phyloP scores from a whole-genome alignment of 64 coral and sea anemone genomes.

The Anthopleura sola region DNA sequence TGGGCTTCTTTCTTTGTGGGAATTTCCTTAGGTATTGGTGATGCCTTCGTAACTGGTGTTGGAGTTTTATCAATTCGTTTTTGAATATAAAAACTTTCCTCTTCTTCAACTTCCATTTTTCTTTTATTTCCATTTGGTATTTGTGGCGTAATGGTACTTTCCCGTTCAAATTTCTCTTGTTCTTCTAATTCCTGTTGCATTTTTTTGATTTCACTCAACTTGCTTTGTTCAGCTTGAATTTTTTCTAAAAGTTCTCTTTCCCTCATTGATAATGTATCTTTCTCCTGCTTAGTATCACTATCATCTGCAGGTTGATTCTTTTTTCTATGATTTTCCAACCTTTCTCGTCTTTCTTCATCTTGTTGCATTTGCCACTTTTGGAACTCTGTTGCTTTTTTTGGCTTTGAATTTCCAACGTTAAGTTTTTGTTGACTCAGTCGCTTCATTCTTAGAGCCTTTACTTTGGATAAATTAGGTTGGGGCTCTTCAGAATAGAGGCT shows the following conservation, averaged over 20 bases:
- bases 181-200: slow-evolving; percentile 71
- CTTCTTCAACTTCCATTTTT: slow-evolving; percentile 44
- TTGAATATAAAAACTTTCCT: neutral
- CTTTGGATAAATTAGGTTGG: slow-evolving; percentile 62
- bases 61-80: slow-evolving; percentile 6
- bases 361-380: slow-evolving; percentile 86
- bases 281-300: neutral
- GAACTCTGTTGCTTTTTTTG: slow-evolving; percentile 76
- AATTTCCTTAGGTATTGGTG: neutral
- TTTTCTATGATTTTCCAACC: slow-evolving; percentile 52
- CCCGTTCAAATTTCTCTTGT: slow-evolving; percentile 46
- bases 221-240: slow-evolving; percentile 73
- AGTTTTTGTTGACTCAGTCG: slow-evolving; percentile 59
- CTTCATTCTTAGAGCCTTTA: slow-evolving; percentile 64
- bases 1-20: neutral
- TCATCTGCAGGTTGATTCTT: slow-evolving; percentile 17
- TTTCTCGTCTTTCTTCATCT: slow-evolving; percentile 49
- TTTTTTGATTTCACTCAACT: slow-evolving; percentile 58
- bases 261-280: slow-evolving; percentile 40
- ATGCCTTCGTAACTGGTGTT: neutral
- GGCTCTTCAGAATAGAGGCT: slow-evolving; percentile 5
- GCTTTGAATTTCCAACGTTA: neutral
- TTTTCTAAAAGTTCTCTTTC: slow-evolving; percentile 73
- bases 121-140: neutral
- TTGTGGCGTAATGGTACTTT: slow-evolving; percentile 13